Percentiles rank a stretch among this genome's conserved stretches.
These are phyloP conservation scores for Apeira syringaria DNA, from an alignment of 2,888 invertebrate species.

Conservation along the genomic window DNA sequence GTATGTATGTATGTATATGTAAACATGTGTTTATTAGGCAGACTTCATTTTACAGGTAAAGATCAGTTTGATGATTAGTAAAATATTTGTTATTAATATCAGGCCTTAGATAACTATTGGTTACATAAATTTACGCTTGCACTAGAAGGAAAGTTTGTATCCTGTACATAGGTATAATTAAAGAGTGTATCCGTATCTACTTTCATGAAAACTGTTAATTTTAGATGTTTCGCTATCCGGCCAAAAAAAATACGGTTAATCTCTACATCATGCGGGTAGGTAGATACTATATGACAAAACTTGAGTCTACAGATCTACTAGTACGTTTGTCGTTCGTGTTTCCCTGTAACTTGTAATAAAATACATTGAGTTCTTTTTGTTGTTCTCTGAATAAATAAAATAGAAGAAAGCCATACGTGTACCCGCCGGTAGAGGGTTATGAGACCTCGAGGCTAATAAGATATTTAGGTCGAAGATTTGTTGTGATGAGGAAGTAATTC, in stretches of 20 bases:
- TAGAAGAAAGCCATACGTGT: constrained; percentile 23
- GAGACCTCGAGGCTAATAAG: constrained; percentile 1
- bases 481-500: too few species aligned
- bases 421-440: constrained; percentile 24
- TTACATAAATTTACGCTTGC: too few species aligned
- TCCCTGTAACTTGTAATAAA: constrained; percentile 26
- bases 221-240: constrained; percentile 21
- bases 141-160: too few species aligned
- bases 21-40: too few species aligned
- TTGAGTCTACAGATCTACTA: constrained; percentile 21
- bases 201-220: too few species aligned
- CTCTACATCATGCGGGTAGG: constrained; percentile 21
- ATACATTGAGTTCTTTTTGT: constrained; percentile 33
- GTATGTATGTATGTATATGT: too few species aligned
- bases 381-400: constrained; percentile 35
- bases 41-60: too few species aligned
- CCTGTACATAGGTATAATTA: too few species aligned
- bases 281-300: constrained; percentile 21
- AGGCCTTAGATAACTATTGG: too few species aligned
- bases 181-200: too few species aligned
- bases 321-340: constrained; percentile 20
- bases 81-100: too few species aligned
- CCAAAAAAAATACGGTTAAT: constrained; percentile 12
- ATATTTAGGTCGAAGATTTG: neutral
- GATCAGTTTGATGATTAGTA: too few species aligned